Conservation (phyloP, 1,140 invertebrate species). For the Megathymus violae region DNA sequence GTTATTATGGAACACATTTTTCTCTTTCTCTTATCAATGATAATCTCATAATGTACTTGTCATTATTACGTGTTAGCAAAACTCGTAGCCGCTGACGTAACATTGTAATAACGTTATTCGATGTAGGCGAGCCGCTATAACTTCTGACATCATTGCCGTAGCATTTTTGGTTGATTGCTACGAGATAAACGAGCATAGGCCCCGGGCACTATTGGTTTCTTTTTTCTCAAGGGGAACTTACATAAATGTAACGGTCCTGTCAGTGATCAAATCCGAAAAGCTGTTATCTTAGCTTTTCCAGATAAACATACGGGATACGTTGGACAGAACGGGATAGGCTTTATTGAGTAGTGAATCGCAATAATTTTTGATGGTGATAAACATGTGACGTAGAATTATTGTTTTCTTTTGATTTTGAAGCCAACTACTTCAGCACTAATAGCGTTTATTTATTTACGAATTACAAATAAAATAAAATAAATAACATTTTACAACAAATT, state of each 20-base stretch:
- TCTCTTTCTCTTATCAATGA: too few species aligned
- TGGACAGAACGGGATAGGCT: constrained; percentile 26
- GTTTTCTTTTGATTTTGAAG: neutral
- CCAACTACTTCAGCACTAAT: too few species aligned
- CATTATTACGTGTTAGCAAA: constrained; percentile 1
- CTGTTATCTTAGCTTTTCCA: constrained; percentile 27
- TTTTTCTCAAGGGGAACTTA: constrained; percentile 35
- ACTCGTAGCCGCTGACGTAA: constrained; percentile 17
- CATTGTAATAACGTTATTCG: constrained; percentile 13
- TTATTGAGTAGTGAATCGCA: neutral
- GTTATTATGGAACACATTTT: too few species aligned
- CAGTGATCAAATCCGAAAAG: constrained; percentile 33
- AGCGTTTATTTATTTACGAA: too few species aligned
- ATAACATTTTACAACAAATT: too few species aligned
- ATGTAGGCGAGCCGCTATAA: constrained; percentile 17
- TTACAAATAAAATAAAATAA: too few species aligned
- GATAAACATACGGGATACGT: constrained; percentile 26
- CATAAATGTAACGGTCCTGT: constrained; percentile 34
- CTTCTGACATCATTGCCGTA: constrained; percentile 29
- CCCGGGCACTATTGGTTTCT: constrained; percentile 28
- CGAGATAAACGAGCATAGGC: constrained; percentile 32
- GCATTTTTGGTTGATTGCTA: constrained; percentile 34
- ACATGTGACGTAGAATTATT: neutral
- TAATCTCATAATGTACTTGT: neutral
- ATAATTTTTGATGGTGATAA: constrained; percentile 9